A percentile compares a stretch with the other conserved stretches of the same genome.
phyloP scores from a whole-genome alignment of 1,140 invertebrate species.

The Eumeta japonica region DNA sequence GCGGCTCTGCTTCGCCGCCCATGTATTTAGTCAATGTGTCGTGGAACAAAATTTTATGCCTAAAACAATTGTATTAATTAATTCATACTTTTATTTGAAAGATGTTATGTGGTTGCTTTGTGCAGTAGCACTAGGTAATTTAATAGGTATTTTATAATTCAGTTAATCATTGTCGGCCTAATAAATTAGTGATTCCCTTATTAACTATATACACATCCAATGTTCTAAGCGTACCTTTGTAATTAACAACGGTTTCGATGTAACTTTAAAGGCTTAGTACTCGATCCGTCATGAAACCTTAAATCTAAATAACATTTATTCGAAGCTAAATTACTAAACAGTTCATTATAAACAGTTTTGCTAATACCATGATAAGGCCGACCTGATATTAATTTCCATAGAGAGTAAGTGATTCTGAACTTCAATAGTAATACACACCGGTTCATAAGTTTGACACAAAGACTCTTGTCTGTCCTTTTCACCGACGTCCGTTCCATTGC shows the following conservation, averaged over 20 bases:
- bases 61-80: not conserved
- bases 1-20: too few relatives aligned
- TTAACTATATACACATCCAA: conserved; percentile 6
- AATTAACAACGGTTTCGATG: not conserved
- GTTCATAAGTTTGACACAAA: conserved; percentile 5
- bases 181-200: not conserved
- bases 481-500: too few relatives aligned
- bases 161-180: conserved; percentile 6
- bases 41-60: conserved; percentile 5
- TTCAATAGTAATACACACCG: conserved; percentile 5
- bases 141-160: conserved; percentile 1
- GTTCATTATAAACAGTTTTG: conserved; percentile 1
- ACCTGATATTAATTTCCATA: conserved; percentile 7
- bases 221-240: not conserved
- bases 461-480: too few relatives aligned
- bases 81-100: not conserved
- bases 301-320: conserved; percentile 3
- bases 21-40: too few relatives aligned
- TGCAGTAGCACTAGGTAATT: conserved; percentile 5
- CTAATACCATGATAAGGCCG: conserved; percentile 7
- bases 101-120: not conserved
- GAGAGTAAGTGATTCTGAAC: not conserved
- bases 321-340: not conserved
- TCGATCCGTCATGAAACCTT: conserved; percentile 5
- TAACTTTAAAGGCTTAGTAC: not conserved